These are phyloP conservation scores for Eupeodes luniger DNA, from an alignment of 2,888 invertebrate genomes.

Conservation along the genomic window DNA sequence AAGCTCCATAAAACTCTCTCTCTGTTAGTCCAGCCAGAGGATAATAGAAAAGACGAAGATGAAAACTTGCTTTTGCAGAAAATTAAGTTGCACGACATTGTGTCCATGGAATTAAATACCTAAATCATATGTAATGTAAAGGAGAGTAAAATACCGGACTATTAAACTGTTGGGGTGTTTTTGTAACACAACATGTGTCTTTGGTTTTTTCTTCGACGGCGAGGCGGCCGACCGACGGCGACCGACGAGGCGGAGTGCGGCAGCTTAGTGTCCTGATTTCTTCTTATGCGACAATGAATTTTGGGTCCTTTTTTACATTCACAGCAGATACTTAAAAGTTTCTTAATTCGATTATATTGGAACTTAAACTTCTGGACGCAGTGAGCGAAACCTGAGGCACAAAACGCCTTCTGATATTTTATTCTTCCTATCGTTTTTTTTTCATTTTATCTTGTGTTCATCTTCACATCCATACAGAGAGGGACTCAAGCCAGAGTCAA, in stretches of 20 bases:
- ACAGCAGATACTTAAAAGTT: conserved; percentile 68
- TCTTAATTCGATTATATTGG: conserved; percentile 73
- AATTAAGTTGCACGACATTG: conserved; percentile 58
- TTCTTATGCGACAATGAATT: conserved; percentile 21
- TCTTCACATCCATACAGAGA: not conserved
- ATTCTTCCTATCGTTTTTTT: not conserved
- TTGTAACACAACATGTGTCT: conserved; percentile 6
- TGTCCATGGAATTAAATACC: conserved; percentile 39
- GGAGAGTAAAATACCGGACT: not conserved
- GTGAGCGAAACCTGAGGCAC: conserved; percentile 42
- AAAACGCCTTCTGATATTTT: conserved; percentile 41
- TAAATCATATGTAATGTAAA: conserved; percentile 37
- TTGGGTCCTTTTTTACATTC: conserved; percentile 48
- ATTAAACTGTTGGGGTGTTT: conserved; percentile 26
- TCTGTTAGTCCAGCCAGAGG: conserved; percentile 28
- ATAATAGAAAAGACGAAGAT: conserved; percentile 35
- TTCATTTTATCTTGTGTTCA: not conserved
- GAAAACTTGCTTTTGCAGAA: conserved; percentile 55
- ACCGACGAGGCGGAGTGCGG: too few species aligned
- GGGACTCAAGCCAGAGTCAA: conserved; percentile 8
- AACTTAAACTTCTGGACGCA: conserved; percentile 68
- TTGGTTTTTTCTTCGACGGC: not conserved
- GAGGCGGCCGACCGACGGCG: too few species aligned
- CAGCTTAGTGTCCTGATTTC: conserved; percentile 17
- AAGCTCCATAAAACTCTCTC: conserved; percentile 23